These are phyloP conservation scores for Eumaeus atala DNA, from an alignment of 1,140 invertebrate species.

Conservation along the genomic window DNA sequence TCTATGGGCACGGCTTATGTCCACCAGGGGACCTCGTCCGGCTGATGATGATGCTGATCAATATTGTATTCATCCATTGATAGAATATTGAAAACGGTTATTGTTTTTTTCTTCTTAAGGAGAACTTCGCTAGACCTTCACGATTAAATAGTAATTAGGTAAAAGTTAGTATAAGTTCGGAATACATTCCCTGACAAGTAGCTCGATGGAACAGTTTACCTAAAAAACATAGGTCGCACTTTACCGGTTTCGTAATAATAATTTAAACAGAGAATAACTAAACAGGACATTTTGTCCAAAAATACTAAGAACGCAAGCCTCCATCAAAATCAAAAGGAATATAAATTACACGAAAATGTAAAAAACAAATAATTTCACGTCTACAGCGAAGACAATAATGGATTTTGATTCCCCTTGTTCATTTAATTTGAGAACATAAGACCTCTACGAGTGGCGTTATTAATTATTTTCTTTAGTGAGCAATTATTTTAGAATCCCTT, in stretches of 20 bases:
- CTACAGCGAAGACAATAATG: constrained; percentile 1
- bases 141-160: too few species aligned
- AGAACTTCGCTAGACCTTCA: too few species aligned
- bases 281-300: not conserved
- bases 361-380: not conserved
- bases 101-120: too few species aligned
- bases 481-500: not conserved
- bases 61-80: too few species aligned
- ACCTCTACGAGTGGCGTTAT: constrained; percentile 2
- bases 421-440: constrained; percentile 2
- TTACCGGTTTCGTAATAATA: not conserved
- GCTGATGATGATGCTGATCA: too few species aligned
- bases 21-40: too few species aligned
- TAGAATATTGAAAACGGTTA: too few species aligned
- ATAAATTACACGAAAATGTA: too few species aligned
- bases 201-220: too few species aligned
- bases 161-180: too few species aligned
- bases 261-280: constrained; percentile 1
- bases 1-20: too few species aligned
- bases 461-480: constrained; percentile 7
- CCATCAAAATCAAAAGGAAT: not conserved
- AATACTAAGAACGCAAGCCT: not conserved
- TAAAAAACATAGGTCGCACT: not conserved
- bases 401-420: not conserved
- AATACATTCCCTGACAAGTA: too few species aligned